phyloP scores from a whole-genome alignment of 2,888 invertebrate genomes.

The Sesia apiformis region DNA sequence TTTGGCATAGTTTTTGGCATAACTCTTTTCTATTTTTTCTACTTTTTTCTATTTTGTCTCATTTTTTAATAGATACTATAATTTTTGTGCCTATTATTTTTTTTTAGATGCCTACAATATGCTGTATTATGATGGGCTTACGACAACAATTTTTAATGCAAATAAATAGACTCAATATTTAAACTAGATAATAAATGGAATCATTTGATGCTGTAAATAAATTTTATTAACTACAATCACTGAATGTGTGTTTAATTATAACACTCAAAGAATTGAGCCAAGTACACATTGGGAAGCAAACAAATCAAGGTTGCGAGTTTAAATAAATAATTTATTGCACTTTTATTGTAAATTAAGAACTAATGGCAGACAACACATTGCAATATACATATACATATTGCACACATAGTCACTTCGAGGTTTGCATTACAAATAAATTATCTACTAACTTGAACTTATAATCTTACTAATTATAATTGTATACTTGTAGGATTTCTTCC shows the following conservation, averaged over 20 bases:
- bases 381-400: background rate
- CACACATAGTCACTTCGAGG: too few species aligned
- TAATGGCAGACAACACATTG: slow-evolving; percentile 19
- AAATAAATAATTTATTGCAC: slow-evolving; percentile 45
- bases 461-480: too few species aligned
- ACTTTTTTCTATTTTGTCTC: too few species aligned
- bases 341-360: slow-evolving; percentile 14
- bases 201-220: slow-evolving; percentile 44
- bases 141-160: background rate
- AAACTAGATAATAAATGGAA: background rate
- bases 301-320: background rate
- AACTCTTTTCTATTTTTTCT: too few species aligned
- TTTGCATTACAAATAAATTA: too few species aligned
- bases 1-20: background rate
- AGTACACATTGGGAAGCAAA: background rate
- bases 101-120: too few species aligned
- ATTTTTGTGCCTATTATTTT: too few species aligned
- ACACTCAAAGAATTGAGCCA: too few species aligned
- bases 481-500: too few species aligned
- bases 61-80: too few species aligned
- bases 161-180: background rate
- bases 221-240: slow-evolving; percentile 32
- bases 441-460: too few species aligned
- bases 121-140: background rate
- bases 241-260: slow-evolving; percentile 22